Evolutionary conservation across 2,888 invertebrate genomes (phyloP).

Genomic region (Linnaemya vulpina): DNA sequence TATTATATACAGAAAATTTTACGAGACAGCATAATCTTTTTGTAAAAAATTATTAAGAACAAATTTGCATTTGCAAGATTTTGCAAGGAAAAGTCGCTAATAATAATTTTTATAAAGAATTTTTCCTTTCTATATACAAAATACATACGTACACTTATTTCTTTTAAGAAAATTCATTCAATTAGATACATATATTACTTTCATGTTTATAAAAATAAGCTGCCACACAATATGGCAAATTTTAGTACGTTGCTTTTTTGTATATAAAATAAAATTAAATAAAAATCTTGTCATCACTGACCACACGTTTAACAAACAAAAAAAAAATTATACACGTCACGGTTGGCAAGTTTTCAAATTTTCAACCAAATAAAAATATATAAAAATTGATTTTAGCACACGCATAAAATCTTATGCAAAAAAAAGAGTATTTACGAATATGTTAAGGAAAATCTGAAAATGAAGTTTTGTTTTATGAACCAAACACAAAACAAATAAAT

Average conservation of each 20-base stretch:
- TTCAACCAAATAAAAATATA: constrained; percentile 1
- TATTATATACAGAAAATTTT: constrained; percentile 1
- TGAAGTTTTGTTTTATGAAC: constrained; percentile 16
- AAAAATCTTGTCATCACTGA: constrained; percentile 31
- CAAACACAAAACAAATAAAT: constrained; percentile 39
- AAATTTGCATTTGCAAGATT: neutral
- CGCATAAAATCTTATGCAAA: constrained; percentile 32
- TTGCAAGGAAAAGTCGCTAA: no score
- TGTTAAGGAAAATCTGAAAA: constrained; percentile 20
- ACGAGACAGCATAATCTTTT: neutral
- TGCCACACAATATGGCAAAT: neutral
- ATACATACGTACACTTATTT: neutral
- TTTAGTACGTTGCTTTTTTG: no score
- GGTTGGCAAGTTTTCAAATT: constrained; percentile 71
- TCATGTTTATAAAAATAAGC: neutral
- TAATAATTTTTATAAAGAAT: no score
- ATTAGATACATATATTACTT: neutral
- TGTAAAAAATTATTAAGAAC: neutral
- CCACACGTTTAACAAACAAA: constrained; percentile 50
- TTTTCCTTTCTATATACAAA: neutral
- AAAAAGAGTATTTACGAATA: neutral
- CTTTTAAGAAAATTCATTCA: no score
- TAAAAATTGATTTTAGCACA: constrained; percentile 16
- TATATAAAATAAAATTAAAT: constrained; percentile 13
- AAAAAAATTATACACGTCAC: constrained; percentile 46